Conservation (phyloP, 2,113 vertebrate genomes). For the Anarrhichthys ocellatus region DNA sequence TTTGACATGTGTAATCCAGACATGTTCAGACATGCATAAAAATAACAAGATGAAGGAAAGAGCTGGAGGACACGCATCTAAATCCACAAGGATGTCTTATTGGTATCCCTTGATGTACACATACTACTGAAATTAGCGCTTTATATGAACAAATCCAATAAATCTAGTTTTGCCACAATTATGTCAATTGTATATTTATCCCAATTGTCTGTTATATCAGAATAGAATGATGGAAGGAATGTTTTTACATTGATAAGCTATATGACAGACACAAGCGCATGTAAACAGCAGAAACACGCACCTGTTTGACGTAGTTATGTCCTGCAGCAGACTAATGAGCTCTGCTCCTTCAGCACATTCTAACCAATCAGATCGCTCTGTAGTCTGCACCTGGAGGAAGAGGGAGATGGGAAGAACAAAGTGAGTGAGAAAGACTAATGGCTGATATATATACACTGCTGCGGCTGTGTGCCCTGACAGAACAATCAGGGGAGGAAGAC, state of each 20-base stretch:
- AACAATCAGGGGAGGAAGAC: neutral
- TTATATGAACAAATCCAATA: neutral
- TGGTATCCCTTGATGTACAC: neutral
- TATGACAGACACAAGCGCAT: neutral
- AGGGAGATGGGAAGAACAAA: neutral
- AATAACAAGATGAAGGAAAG: slow-evolving; percentile 28
- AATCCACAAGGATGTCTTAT: slow-evolving; percentile 14
- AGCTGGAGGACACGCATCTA: slow-evolving; percentile 2
- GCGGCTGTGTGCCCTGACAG: no score
- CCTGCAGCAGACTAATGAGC: slow-evolving; percentile 45
- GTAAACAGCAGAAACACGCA: slow-evolving; percentile 28
- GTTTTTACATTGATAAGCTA: neutral
- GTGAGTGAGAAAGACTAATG: neutral
- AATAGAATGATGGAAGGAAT: neutral
- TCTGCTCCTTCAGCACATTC: slow-evolving; percentile 61
- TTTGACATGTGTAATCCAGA: slow-evolving; percentile 28
- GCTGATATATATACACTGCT: no score
- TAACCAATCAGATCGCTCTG: slow-evolving; percentile 58
- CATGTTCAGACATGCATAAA: slow-evolving; percentile 43
- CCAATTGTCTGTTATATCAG: neutral
- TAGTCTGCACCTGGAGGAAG: slow-evolving; percentile 58
- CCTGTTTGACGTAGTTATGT: slow-evolving; percentile 63
- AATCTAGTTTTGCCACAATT: neutral
- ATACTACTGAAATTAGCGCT: neutral
- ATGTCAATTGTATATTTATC: neutral